Base-by-base conservation (phyloP, 1,140 invertebrate species). In the Diachasma alloeum region DNA sequence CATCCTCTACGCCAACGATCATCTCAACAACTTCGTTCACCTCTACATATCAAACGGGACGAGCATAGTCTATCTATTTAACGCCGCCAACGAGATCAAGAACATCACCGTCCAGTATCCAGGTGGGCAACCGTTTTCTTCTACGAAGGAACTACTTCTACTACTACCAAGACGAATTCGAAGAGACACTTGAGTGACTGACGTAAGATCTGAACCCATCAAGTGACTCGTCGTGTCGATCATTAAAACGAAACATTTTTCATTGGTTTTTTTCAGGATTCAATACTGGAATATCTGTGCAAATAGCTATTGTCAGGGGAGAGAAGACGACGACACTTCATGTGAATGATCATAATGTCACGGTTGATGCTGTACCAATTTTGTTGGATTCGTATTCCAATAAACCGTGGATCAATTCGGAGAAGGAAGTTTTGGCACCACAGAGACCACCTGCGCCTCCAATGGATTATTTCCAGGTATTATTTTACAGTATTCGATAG, bases 21-120 rank as follows among this genome's bases (percentile, higher is more conserved):
- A 97, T 87, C 90, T 97, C 46, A 97, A 97, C 81, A 98, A 98
- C 87, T 98, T 98, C 87, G 93, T 97, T 48, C 96, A 98, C 87
- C 86, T 98, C 9, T 96, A 96, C 86, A 93, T 98, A 37, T 92
- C 93, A 73, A 93, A 94, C 76, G 93, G 93, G 0, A 93, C 90
- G 80, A 85, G 90, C 90, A 91, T 97, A 5, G 92, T 96, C 0
- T 97, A 96, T 83, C 90, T 96, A 1, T 97, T 96, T 83, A 97
- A 97, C 86, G 92, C 94, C 73, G 93, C 92, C 70, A 93, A 95
- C 83, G 93, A 94, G 85, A 95, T 97, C 69, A 92, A 95, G 63
- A 94, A 96, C 83, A 92, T 96, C 69, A 93, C 93, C 15, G 92
- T 97, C 1, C 91, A 93, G 42, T 93, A 94, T 85, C 91, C 92